Conservation (phyloP, 2,888 invertebrate species). For the Hedychridium roseum region DNA sequence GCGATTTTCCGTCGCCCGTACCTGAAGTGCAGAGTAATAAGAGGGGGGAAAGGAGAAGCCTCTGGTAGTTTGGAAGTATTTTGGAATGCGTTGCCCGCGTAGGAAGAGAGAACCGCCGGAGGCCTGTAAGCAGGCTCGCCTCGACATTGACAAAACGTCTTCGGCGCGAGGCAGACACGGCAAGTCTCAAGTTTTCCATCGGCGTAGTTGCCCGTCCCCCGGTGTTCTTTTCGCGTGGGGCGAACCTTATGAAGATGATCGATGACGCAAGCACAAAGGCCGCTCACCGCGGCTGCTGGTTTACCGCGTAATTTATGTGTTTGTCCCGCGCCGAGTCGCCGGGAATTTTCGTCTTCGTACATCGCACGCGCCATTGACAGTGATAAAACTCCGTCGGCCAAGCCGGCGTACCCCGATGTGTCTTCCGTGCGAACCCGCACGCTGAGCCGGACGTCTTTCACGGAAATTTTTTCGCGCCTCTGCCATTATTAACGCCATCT, state of each 20-base stretch:
- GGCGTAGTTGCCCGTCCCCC: too few relatives aligned
- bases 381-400: conserved; percentile 23
- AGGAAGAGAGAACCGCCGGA: too few relatives aligned
- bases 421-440: too few relatives aligned
- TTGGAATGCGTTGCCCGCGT: too few relatives aligned
- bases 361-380: conserved; percentile 23
- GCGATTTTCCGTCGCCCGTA: too few relatives aligned
- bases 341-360: conserved; percentile 22
- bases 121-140: conserved; percentile 6
- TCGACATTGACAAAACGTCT: conserved; percentile 32
- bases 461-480: too few relatives aligned
- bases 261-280: conserved; percentile 35
- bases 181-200: conserved; percentile 17
- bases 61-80: too few relatives aligned
- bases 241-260: conserved; percentile 25
- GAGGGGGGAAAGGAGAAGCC: too few relatives aligned
- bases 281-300: conserved; percentile 7
- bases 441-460: too few relatives aligned
- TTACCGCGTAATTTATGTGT: conserved; percentile 30
- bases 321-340: conserved; percentile 23
- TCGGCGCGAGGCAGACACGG: conserved; percentile 1
- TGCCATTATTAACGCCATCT: too few relatives aligned
- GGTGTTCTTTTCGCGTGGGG: conserved; percentile 5
- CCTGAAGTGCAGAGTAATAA: too few relatives aligned
- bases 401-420: too few relatives aligned